Evolutionary conservation across 2,888 invertebrate species (phyloP).

Genomic region (Polydrusus cervinus): DNA sequence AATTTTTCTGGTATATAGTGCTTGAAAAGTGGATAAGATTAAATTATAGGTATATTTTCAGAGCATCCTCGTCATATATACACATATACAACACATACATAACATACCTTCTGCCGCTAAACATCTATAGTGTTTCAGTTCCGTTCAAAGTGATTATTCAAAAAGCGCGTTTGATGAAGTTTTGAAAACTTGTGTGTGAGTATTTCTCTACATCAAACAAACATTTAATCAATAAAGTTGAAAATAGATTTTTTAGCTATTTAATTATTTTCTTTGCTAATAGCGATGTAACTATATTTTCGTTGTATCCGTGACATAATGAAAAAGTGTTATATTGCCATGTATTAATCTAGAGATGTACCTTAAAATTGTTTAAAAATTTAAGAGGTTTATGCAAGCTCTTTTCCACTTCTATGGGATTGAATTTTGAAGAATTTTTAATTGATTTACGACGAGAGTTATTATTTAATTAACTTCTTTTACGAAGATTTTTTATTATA

Average conservation of each 20-base stretch:
- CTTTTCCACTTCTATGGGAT: no score
- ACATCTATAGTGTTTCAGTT: constrained; percentile 48
- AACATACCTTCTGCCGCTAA: constrained; percentile 49
- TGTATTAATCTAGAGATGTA: no score
- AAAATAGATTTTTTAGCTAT: constrained; percentile 6
- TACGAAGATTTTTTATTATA: no score
- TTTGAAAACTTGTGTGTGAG: constrained; percentile 18
- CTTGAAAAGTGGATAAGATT: constrained; percentile 52
- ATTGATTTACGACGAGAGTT: no score
- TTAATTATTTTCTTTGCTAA: background rate
- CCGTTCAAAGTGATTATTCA: constrained; percentile 46
- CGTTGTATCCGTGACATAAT: no score
- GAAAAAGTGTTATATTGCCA: no score
- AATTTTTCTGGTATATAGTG: constrained; percentile 38
- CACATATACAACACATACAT: constrained; percentile 46
- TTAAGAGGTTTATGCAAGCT: no score
- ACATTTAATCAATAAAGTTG: background rate
- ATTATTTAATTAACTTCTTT: no score
- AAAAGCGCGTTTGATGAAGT: constrained; percentile 34
- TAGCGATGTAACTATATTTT: background rate
- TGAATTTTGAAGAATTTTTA: no score
- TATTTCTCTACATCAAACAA: constrained; percentile 2
- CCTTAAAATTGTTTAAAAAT: no score
- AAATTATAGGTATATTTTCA: constrained; percentile 54
- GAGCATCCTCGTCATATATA: constrained; percentile 51